Base-by-base conservation (phyloP, 2,113 vertebrate genomes). In the Rafetus swinhoei region DNA sequence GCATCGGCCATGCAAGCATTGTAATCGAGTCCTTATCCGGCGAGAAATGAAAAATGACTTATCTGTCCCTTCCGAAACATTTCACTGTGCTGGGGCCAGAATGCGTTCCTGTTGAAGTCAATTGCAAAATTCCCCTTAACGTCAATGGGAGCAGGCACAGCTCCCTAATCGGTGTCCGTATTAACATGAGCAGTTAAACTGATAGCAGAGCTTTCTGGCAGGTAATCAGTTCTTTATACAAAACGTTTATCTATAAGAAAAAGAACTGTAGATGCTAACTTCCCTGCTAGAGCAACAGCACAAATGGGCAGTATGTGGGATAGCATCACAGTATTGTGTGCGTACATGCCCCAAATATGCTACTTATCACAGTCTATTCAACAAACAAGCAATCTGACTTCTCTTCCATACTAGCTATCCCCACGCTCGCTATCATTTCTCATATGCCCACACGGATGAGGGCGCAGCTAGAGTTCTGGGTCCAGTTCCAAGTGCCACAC, bases 181-280 rank as follows among this genome's bases (percentile, higher is more conserved):
- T 0, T 0, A 1, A 12, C 62, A 50, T 88, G 0, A 74, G 59
- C 27, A 82, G 21, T 77, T 77, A 50, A 21, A 15, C 1, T 32
- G 6, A 7, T 74, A 7, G 45, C 39, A 35, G 65, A 50, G 6
- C 3, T 50, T 50, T 77, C 22, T 2, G 7, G 16, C 7, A 0
- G 3, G 22, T 15, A 82, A 60, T 1, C 24, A 5, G 56, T 60
- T 56, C 77, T 81, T 92, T 35, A 87, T 72, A 72, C 65, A 74
- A 54, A 88, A 8, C 14, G 79, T 94, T 39, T 72, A 3, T 4
- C 25, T 50, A 24, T 35, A 79, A 57, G 3, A 22, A 77, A 87
- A 22, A 87, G 95, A 91, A 82, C 21, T 55, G 52, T 87, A 87
- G 24, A 65, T 0, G 4, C 92, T 92, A 27, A 77, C 24, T 5